Conservation (phyloP, 2,113 vertebrate genomes). For the Gnathochromis pfefferi region DNA sequence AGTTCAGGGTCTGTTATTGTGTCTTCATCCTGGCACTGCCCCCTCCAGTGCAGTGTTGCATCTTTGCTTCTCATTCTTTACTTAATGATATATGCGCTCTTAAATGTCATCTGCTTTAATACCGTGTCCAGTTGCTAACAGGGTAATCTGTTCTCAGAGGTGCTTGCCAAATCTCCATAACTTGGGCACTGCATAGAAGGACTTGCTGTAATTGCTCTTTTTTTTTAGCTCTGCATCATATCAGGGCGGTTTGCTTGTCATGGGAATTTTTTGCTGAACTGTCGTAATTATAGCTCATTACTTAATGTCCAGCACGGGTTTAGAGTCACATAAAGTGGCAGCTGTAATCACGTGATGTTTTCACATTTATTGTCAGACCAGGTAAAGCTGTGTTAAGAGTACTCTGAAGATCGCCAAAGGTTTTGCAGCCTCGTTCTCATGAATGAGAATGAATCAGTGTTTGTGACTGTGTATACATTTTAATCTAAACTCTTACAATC, state of each 20-base stretch:
- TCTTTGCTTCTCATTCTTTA: neutral
- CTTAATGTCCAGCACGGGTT: neutral
- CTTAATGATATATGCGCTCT: slow-evolving; percentile 9
- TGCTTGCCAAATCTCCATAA: slow-evolving; percentile 27
- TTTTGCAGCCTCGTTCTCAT: neutral
- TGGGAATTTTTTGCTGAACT: neutral
- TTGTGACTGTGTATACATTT: neutral
- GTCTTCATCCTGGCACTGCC: neutral
- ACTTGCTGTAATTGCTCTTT: neutral
- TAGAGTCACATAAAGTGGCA: neutral
- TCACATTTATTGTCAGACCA: neutral
- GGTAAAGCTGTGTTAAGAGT: neutral
- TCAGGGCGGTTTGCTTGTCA: neutral
- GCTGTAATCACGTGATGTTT: neutral
- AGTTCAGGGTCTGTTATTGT: neutral
- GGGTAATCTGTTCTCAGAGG: neutral
- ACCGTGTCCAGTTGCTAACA: neutral
- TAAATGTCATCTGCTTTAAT: slow-evolving; percentile 27
- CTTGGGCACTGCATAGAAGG: neutral
- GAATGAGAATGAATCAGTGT: neutral
- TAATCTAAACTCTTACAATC: neutral
- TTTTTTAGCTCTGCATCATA: neutral
- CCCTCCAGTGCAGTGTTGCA: neutral
- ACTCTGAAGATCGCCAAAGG: neutral
- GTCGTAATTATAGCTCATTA: neutral